Base-by-base conservation (phyloP, 2,797 vertebrate species). In the Sebastes kiyomatsui region DNA sequence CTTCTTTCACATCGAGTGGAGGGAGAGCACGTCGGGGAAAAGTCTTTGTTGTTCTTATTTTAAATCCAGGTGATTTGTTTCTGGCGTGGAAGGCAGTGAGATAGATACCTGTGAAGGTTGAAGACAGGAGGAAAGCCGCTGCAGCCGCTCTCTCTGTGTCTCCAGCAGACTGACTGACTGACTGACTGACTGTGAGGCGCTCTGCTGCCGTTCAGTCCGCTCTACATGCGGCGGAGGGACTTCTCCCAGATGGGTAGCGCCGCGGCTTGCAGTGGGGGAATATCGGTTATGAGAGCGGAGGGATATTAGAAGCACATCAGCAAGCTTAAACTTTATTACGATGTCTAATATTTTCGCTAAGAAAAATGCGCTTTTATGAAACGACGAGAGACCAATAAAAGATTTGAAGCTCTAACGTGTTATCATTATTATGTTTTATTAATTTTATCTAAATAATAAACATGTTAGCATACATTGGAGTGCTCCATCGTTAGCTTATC, bases 191-290 rank as follows among this genome's bases (percentile, higher is more conserved):
- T 87, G 76, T 83, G 8, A 42, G 38, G 38, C 14, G 71, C 81
- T 70, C 87, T 72, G 72, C 90, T 77, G 66, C 91, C 84, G 83
- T 75, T 84, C 88, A 72, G 82, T 86, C 82, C 87, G 87, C 94
- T 95, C 95, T 96, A 96, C 92, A 93, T 92, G 87, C 86, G 93
- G 97, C 96, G 97, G 97, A 97, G 90, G 96, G 91, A 92, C 84
- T 66, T 11, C 87, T 70, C 25, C 62, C 79, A 54, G 20, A 35
- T 28, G 76, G 84, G 73, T 23, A 60, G 94, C 87, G 87, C 82
- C 59, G 68, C 83, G 91, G 85, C 77, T 83, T 60, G 72, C 89
- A 80, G 74, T 61, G 58, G 90, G 90, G 86, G 83, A 88, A 87
- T 88, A 87, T 85, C 85, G 91, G 82, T 81, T 81, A 71, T 25